Evolutionary conservation across 92 coral and sea anemone genomes (phyloP).

Genomic region (Zoanthus gigantus): DNA sequence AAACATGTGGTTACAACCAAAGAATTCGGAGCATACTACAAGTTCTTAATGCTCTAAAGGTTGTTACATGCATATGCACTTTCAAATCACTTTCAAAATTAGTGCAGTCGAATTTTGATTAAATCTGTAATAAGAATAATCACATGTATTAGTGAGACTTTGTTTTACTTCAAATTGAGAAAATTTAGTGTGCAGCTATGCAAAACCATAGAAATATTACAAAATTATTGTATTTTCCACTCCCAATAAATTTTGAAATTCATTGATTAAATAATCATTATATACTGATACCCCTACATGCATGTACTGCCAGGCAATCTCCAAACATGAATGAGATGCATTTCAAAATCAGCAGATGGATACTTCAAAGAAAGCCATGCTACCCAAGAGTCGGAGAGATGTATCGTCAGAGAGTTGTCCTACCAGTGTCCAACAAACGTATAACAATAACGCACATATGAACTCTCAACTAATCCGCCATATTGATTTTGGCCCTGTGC

Average conservation of each 20-base stretch:
- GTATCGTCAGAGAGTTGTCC: too few relatives aligned
- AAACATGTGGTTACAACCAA: too few relatives aligned
- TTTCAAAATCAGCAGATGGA: slow-evolving; percentile 39
- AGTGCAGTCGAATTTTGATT: not conserved
- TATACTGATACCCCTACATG: too few relatives aligned
- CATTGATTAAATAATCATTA: not conserved
- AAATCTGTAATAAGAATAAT: too few relatives aligned
- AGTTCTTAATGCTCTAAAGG: not conserved
- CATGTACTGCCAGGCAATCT: not conserved
- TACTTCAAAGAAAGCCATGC: slow-evolving; percentile 49
- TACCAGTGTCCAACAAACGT: too few relatives aligned
- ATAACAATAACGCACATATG: too few relatives aligned
- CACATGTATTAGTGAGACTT: not conserved
- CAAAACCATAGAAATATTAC: not conserved
- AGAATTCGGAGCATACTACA: not conserved
- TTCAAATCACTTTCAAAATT: not conserved
- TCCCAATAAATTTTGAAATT: not conserved
- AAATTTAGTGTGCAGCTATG: not conserved
- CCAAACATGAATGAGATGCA: slow-evolving; percentile 58
- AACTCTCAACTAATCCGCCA: too few relatives aligned
- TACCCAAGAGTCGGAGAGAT: slow-evolving; percentile 28
- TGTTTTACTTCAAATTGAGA: not conserved
- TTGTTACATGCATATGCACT: not conserved
- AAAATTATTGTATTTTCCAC: not conserved
- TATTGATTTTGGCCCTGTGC: too few relatives aligned